Conservation (phyloP, 2,888 invertebrate genomes). For the Bursaphelenchus okinawaensis region DNA sequence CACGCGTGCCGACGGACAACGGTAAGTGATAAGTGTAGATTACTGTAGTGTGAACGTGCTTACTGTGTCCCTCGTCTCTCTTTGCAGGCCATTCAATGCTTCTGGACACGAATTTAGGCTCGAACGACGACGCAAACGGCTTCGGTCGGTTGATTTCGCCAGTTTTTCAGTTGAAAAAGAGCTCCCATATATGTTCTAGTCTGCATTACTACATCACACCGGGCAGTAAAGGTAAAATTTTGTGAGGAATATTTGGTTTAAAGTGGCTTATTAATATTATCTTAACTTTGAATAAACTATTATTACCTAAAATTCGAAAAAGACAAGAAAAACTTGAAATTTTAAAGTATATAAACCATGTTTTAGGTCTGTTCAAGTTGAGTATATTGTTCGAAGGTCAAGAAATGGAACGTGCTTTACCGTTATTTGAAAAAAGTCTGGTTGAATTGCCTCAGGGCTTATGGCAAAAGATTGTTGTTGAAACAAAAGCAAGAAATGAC, state of each 20-base stretch:
- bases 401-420: constrained; percentile 12
- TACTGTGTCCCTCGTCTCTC: neutral
- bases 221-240: constrained; percentile 17
- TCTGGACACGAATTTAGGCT: constrained; percentile 19
- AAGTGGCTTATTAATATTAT: too few relatives aligned
- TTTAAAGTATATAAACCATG: too few relatives aligned
- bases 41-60: neutral
- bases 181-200: constrained; percentile 19
- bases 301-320: too few relatives aligned
- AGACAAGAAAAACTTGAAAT: too few relatives aligned
- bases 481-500: constrained; percentile 12
- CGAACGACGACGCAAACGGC: constrained; percentile 7
- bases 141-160: constrained; percentile 34
- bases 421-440: constrained; percentile 17
- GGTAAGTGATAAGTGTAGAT: constrained; percentile 14
- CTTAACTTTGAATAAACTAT: too few relatives aligned
- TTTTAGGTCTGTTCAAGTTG: constrained; percentile 23
- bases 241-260: too few relatives aligned
- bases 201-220: constrained; percentile 9
- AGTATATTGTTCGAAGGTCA: constrained; percentile 25
- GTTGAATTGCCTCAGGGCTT: constrained; percentile 14
- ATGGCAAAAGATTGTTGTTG: constrained; percentile 21
- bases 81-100: constrained; percentile 26
- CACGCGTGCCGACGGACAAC: constrained; percentile 7
- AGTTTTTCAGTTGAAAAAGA: constrained; percentile 24